A percentile compares a stretch with the other conserved stretches of the same genome.
phyloP scores from a whole-genome alignment of 2,113 vertebrate species.

The Neodontobutis hainanensis region DNA sequence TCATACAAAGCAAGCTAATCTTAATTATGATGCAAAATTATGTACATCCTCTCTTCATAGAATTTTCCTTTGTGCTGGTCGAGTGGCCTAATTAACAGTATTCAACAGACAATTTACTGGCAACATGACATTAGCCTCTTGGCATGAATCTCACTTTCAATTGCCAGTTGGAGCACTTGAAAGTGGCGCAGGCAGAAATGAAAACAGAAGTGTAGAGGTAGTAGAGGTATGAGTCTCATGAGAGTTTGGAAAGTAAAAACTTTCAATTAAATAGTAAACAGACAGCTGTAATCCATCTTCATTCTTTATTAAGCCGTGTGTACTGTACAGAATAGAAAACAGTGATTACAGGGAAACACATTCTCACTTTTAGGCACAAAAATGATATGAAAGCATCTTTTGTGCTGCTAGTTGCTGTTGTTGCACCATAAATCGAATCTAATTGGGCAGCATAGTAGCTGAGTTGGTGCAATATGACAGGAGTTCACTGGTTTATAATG shows the following conservation, averaged over 20 bases:
- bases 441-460: slow-evolving; percentile 55
- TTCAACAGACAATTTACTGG: slow-evolving; percentile 53
- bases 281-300: background rate
- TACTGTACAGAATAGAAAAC: background rate
- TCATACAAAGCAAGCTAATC: background rate
- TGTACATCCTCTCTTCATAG: slow-evolving; percentile 17
- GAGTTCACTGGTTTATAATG: slow-evolving; percentile 51
- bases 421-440: slow-evolving; percentile 56
- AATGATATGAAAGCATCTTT: slow-evolving; percentile 9
- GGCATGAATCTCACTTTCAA: slow-evolving; percentile 34
- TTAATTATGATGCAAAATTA: slow-evolving; percentile 24
- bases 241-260: background rate
- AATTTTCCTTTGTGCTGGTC: slow-evolving; percentile 45
- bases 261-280: slow-evolving; percentile 26
- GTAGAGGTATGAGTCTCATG: background rate
- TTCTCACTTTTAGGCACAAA: slow-evolving; percentile 8
- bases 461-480: slow-evolving; percentile 47
- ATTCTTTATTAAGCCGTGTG: slow-evolving; percentile 16
- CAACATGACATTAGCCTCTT: slow-evolving; percentile 38
- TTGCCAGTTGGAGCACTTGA: slow-evolving; percentile 47
- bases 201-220: slow-evolving; percentile 40
- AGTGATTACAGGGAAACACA: slow-evolving; percentile 5
- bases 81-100: slow-evolving; percentile 53
- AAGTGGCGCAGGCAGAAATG: slow-evolving; percentile 35
- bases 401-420: slow-evolving; percentile 36